Conservation (phyloP, 2,113 vertebrate genomes). For the Mesocricetus auratus region DNA sequence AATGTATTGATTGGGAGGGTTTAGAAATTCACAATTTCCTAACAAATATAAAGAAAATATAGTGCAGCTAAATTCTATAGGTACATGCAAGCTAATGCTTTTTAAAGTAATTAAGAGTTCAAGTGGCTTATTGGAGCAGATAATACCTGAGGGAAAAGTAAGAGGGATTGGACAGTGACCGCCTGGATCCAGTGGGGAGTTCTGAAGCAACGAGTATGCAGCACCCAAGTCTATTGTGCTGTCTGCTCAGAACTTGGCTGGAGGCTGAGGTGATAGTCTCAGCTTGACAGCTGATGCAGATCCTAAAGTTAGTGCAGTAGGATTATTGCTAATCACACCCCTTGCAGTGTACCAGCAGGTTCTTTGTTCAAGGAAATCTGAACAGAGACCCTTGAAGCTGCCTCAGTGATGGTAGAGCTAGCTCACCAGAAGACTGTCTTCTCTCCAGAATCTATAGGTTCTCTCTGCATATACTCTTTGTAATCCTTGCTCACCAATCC, state of each 20-base stretch:
- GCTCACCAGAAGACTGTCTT: background rate
- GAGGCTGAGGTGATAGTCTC: background rate
- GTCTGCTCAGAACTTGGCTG: background rate
- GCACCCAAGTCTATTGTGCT: conserved; percentile 1
- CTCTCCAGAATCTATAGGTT: background rate
- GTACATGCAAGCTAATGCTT: background rate
- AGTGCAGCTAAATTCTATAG: background rate
- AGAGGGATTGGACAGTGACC: background rate
- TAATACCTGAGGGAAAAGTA: background rate
- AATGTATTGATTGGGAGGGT: conserved; percentile 8
- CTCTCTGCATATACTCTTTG: conserved; percentile 26
- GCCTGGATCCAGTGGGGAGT: background rate
- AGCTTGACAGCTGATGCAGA: background rate
- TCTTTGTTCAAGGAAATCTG: conserved; percentile 14
- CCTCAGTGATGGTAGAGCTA: background rate
- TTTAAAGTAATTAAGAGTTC: conserved; percentile 16
- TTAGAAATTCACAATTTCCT: conserved; percentile 35
- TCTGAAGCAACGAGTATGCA: background rate
- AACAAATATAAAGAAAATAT: conserved; percentile 11
- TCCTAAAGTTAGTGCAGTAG: background rate
- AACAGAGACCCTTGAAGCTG: background rate
- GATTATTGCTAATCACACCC: too few relatives aligned
- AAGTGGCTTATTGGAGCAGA: background rate
- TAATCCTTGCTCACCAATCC: conserved; percentile 25
- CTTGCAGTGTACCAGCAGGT: background rate